phyloP scores from a whole-genome alignment of 2,888 invertebrate species.

The Philereme transversata region DNA sequence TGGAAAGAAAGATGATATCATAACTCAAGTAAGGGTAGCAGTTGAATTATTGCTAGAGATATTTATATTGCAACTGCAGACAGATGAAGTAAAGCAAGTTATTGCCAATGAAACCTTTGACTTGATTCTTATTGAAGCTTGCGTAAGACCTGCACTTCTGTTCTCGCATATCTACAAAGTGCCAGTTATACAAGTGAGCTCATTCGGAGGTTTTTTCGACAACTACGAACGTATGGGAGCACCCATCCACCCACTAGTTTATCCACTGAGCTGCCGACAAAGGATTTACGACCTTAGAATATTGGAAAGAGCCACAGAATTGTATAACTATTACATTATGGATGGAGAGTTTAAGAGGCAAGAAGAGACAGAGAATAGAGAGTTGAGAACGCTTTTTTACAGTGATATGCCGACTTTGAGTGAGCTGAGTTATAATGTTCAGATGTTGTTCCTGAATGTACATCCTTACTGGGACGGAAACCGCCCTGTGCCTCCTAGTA shows the following conservation, averaged over 20 bases:
- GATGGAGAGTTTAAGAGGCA: constrained; percentile 5
- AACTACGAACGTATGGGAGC: constrained; percentile 48
- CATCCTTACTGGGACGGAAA: constrained; percentile 57
- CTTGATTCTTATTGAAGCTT: constrained; percentile 48
- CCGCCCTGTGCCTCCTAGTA: constrained; percentile 60
- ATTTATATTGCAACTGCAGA: constrained; percentile 22
- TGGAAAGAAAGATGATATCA: constrained; percentile 10
- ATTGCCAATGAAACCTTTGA: constrained; percentile 48
- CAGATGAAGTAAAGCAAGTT: constrained; percentile 40
- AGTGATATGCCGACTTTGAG: constrained; percentile 34
- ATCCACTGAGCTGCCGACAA: constrained; percentile 39
- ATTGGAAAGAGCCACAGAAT: constrained; percentile 46
- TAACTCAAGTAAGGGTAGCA: neutral
- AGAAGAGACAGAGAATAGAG: constrained; percentile 19
- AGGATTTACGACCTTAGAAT: constrained; percentile 47
- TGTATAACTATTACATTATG: constrained; percentile 38
- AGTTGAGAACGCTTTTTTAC: constrained; percentile 29
- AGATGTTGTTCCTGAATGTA: constrained; percentile 59
- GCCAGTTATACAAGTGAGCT: constrained; percentile 56
- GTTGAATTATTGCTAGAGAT: constrained; percentile 2
- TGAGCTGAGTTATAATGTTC: constrained; percentile 48
- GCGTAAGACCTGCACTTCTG: constrained; percentile 33
- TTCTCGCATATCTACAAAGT: constrained; percentile 46
- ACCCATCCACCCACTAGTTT: constrained; percentile 50
- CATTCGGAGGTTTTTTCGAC: constrained; percentile 27